Evolutionary conservation across 2,113 vertebrate genomes (phyloP).

Genomic region (Diphyllodes magnificus): DNA sequence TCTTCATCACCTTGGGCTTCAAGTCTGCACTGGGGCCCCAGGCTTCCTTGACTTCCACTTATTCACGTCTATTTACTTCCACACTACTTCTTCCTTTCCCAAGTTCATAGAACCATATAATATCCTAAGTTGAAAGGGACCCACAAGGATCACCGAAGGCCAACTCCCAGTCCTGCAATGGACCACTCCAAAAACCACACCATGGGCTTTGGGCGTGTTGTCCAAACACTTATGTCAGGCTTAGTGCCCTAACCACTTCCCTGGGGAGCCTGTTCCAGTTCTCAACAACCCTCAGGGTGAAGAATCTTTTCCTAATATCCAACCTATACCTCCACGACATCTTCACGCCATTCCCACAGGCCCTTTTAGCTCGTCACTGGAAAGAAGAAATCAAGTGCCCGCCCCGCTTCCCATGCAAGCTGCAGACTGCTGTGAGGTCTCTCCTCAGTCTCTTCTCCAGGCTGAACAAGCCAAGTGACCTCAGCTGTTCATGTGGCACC

Average conservation of each 20-base stretch:
- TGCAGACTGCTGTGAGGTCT: too few relatives aligned
- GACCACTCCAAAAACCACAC: neutral
- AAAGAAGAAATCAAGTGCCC: neutral
- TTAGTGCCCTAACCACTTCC: neutral
- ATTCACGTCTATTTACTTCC: neutral
- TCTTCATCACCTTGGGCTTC: too few relatives aligned
- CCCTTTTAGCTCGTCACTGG: neutral
- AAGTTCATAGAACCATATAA: neutral
- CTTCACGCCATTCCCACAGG: rapidly evolving
- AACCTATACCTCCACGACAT: neutral
- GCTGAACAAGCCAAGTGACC: neutral
- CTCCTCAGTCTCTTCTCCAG: too few relatives aligned
- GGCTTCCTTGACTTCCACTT: rapidly evolving
- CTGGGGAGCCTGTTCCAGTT: neutral
- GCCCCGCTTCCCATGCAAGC: neutral
- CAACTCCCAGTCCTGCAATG: neutral
- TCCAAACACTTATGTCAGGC: neutral
- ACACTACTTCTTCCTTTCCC: neutral
- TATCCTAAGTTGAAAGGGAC: neutral
- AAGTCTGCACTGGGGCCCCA: rapidly evolving
- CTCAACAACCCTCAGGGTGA: neutral
- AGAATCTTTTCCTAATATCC: neutral
- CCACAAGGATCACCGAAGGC: neutral
- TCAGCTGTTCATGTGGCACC: neutral
- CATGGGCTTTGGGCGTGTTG: too few relatives aligned